phyloP scores from a whole-genome alignment of 2,888 invertebrate species.

The Zaprionus lineosus region DNA sequence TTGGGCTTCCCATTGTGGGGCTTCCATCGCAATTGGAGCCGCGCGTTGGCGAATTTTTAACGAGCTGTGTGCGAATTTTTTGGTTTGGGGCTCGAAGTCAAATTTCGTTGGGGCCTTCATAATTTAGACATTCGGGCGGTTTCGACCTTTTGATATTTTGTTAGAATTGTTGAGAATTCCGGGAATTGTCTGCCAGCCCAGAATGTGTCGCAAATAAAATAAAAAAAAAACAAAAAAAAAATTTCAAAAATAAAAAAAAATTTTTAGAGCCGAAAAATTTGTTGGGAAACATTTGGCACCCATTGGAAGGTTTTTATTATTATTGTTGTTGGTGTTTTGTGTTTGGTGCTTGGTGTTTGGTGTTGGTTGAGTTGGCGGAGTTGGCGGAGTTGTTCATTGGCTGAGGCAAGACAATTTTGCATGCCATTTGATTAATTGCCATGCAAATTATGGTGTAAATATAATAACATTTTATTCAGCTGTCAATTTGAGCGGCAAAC shows the following conservation, averaged over 20 bases:
- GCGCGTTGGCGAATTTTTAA: conserved; percentile 28
- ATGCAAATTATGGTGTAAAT: conserved; percentile 79
- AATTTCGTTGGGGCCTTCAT: conserved; percentile 42
- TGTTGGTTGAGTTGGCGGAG: conserved; percentile 11
- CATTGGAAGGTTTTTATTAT: conserved; percentile 11
- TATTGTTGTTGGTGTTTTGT: conserved; percentile 15
- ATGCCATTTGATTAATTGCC: conserved; percentile 80
- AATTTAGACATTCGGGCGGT: conserved; percentile 75
- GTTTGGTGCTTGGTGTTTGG: conserved; percentile 25
- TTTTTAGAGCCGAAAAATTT: conserved; percentile 3
- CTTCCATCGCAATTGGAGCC: conserved; percentile 35
- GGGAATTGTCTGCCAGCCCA: conserved; percentile 38
- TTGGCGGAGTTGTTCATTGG: conserved; percentile 20
- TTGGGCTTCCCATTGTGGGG: background rate
- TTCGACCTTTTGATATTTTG: conserved; percentile 55
- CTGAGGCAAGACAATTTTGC: conserved; percentile 63
- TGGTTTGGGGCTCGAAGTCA: too few relatives aligned
- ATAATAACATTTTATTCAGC: conserved; percentile 80
- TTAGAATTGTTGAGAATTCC: conserved; percentile 45
- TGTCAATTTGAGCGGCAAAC: conserved; percentile 69
- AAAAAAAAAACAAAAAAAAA: conserved; percentile 10
- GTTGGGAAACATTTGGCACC: conserved; percentile 52
- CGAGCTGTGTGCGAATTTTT: conserved; percentile 42
- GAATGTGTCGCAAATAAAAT: conserved; percentile 65
- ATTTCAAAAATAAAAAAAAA: background rate